Base-by-base conservation (phyloP, 2,888 invertebrate genomes). In the Eupeodes latifasciatus region DNA sequence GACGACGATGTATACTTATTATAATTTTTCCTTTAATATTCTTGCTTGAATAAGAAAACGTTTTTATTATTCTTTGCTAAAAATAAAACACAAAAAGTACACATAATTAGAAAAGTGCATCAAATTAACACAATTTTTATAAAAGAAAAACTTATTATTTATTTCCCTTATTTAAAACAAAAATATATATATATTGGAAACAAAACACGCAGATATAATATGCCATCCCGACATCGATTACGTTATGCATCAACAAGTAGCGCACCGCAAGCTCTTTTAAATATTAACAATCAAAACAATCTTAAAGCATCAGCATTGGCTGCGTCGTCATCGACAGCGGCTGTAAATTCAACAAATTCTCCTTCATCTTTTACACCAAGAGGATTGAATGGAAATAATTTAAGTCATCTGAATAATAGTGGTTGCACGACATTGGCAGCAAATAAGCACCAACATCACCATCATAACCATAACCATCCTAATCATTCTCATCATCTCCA, bases 181-280 rank as follows among this genome's bases (percentile, higher is more conserved):
- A 16, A 92, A 67, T 5, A 91, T 89, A 61, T 90, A 74, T 19
- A 19, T 3, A 27, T 27, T 85, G 14, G 92, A 74, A 11, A 91
- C 89, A 66, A 78, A 90, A 57, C 64, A 75, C 4, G 40, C 76
- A 80, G 77, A 81, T 81, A 81, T 81, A 86, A 74, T 84, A 91
- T 91, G 91, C 90, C 91, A 90, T 90, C 90, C 77, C 90, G 90
- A 90, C 86, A 90, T 71, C 90, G 90, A 74, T 79, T 90, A 78
- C 91, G 91, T 61, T 89, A 91, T 87, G 87, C 90, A 89, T 90
- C 90, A 75, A 90, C 90, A 71, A 90, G 85, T 90, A 90, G 89
- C 89, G 90, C 90, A 79, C 89, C 90, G 67, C 90, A 90, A 87
- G 79, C 89, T 66, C 89, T 90, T 53, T 80, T 90, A 80, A 90